phyloP scores from a whole-genome alignment of 2,113 vertebrate species.

The Gymnarchus niloticus region DNA sequence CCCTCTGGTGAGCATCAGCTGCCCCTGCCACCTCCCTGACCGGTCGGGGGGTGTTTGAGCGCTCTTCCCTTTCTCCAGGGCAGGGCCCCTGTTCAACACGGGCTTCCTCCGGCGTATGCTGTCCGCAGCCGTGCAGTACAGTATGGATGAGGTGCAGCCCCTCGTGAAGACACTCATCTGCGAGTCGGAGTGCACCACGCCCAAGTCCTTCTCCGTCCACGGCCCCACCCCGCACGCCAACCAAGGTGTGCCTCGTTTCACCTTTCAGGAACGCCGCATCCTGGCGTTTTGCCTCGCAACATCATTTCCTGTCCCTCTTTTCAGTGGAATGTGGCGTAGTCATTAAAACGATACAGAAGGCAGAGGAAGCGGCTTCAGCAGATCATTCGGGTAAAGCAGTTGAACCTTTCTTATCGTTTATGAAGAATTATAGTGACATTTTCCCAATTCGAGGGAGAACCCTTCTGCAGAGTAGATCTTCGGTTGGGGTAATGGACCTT shows the following conservation, averaged over 20 bases:
- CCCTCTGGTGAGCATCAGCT: conserved; percentile 72
- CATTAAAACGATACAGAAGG: conserved; percentile 71
- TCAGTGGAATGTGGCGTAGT: conserved; percentile 82
- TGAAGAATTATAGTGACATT: not conserved
- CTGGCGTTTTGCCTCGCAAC: not conserved
- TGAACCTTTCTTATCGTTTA: not conserved
- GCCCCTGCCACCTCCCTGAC: not conserved
- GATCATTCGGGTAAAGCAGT: conserved; percentile 51
- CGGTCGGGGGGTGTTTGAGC: not conserved
- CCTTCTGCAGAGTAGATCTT: not conserved
- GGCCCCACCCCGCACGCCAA: conserved; percentile 60
- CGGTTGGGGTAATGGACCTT: not conserved
- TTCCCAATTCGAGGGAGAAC: not conserved
- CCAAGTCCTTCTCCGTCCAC: conserved; percentile 64
- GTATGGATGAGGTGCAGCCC: conserved; percentile 81
- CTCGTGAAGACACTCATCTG: conserved; percentile 84
- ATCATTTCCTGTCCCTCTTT: conserved; percentile 41
- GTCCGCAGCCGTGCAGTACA: conserved; percentile 73
- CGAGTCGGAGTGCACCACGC: conserved; percentile 84
- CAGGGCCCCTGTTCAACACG: conserved; percentile 81
- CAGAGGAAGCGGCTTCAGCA: conserved; percentile 55
- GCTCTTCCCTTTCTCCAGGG: conserved; percentile 59
- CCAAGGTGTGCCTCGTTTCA: conserved; percentile 64
- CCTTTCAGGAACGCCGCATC: no score
- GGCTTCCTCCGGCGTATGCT: conserved; percentile 90